Percentiles rank a stretch among this genome's conserved stretches.
phyloP scores from a whole-genome alignment of 2,888 invertebrate genomes.

The Parasteatoda lunata region DNA sequence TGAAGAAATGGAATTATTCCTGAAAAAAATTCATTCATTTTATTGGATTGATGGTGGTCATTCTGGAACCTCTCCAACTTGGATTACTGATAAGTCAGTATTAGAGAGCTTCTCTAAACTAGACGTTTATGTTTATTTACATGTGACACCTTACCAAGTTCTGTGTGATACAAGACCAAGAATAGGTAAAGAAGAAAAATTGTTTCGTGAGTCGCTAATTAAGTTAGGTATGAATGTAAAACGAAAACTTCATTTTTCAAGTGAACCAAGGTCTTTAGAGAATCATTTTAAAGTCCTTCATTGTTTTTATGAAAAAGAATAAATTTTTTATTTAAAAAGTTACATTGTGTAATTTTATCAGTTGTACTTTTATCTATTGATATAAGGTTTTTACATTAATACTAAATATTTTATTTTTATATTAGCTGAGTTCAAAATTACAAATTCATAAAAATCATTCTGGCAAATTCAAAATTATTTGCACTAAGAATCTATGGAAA shows the following conservation, averaged over 20 bases:
- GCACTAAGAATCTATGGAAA: too few species aligned
- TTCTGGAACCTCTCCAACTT: slow-evolving; percentile 89
- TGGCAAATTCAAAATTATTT: too few species aligned
- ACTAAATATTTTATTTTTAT: not conserved
- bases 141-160: slow-evolving; percentile 94
- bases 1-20: slow-evolving; percentile 72
- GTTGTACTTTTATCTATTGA: not conserved
- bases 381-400: not conserved
- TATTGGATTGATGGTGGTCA: slow-evolving; percentile 95
- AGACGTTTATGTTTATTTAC: slow-evolving; percentile 83
- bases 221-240: slow-evolving; percentile 81
- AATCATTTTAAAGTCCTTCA: slow-evolving; percentile 85
- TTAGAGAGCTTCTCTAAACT: slow-evolving; percentile 83
- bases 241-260: slow-evolving; percentile 80
- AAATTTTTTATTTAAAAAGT: not conserved
- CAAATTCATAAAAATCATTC: too few species aligned
- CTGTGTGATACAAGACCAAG: slow-evolving; percentile 85
- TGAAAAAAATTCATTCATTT: slow-evolving; percentile 81
- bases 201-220: slow-evolving; percentile 82
- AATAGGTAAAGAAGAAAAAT: slow-evolving; percentile 88
- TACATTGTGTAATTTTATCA: not conserved
- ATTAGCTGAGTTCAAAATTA: not conserved
- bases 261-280: slow-evolving; percentile 78
- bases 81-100: slow-evolving; percentile 85
- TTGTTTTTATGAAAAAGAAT: slow-evolving; percentile 66